These are phyloP conservation scores for Umimayanthus kanabou DNA, from an alignment of 92 coral and sea anemone genomes.

Conservation along the genomic window DNA sequence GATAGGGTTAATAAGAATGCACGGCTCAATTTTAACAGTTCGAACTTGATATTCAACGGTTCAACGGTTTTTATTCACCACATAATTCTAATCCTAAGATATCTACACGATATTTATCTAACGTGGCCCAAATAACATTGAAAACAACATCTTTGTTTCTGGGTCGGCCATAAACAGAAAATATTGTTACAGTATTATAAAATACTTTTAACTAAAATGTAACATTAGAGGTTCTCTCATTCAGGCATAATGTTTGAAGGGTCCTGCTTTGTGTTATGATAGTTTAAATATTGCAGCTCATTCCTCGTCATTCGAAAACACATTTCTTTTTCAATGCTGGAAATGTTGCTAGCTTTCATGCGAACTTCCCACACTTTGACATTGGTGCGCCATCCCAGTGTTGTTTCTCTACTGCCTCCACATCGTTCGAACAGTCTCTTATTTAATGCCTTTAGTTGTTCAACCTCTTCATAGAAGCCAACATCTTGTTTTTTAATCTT, in stretches of 20 bases:
- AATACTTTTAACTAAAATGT: too few species aligned
- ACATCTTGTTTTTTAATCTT: not conserved
- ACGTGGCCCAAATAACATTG: too few species aligned
- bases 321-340: not conserved
- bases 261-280: not conserved
- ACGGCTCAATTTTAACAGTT: too few species aligned
- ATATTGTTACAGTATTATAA: too few species aligned
- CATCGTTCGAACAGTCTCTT: not conserved
- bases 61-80: too few species aligned
- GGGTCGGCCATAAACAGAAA: too few species aligned
- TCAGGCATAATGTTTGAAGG: too few species aligned
- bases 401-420: not conserved
- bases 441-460: slow-evolving; percentile 8
- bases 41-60: too few species aligned
- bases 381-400: not conserved
- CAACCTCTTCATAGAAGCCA: slow-evolving; percentile 15
- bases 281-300: not conserved
- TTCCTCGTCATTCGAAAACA: slow-evolving; percentile 8
- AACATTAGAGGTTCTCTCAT: not conserved
- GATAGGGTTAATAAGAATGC: too few species aligned
- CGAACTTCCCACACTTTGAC: not conserved
- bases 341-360: not conserved
- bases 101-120: too few species aligned
- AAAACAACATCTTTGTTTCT: too few species aligned
- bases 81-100: too few species aligned